A percentile compares a stretch with the other conserved stretches of the same genome.
phyloP scores from a whole-genome alignment of 53 echinoderm and acorn worm genomes.

The Zoroaster sp. region DNA sequence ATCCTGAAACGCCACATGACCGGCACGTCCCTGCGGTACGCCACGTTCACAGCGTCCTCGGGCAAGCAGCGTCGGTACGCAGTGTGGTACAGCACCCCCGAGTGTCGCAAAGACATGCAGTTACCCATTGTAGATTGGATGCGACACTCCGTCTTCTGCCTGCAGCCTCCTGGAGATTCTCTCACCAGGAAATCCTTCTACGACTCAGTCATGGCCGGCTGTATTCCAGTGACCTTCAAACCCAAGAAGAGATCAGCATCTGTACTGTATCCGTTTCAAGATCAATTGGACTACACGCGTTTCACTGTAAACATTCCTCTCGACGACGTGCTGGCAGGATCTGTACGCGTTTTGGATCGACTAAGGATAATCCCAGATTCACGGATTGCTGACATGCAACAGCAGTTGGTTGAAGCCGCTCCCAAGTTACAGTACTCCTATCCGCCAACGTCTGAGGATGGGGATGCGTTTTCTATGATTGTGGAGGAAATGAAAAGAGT shows the following conservation, averaged over 20 bases:
- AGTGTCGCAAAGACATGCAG: constrained; percentile 69
- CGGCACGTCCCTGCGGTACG: constrained; percentile 62
- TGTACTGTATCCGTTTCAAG: constrained; percentile 83
- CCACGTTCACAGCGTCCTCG: constrained; percentile 49
- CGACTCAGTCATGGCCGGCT: constrained; percentile 86
- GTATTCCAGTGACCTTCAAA: constrained; percentile 89
- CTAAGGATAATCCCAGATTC: constrained; percentile 73
- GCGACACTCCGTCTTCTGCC: constrained; percentile 86
- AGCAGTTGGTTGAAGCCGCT: constrained; percentile 64
- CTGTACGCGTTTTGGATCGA: constrained; percentile 58
- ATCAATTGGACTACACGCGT: constrained; percentile 67
- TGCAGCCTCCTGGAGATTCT: constrained; percentile 83
- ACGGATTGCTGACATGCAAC: constrained; percentile 70
- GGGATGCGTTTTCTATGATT: constrained; percentile 80
- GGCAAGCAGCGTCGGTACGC: constrained; percentile 48
- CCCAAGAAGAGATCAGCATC: constrained; percentile 60
- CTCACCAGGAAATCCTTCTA: constrained; percentile 84
- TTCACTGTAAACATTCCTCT: constrained; percentile 81
- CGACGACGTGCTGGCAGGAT: constrained; percentile 72
- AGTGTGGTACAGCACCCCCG: constrained; percentile 83
- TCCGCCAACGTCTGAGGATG: constrained; percentile 49
- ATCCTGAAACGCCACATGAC: constrained; percentile 75
- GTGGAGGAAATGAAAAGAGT: constrained; percentile 78
- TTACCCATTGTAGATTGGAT: constrained; percentile 86
- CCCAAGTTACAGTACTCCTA: constrained; percentile 80